Conservation (phyloP, 2,113 vertebrate genomes). For the Phalacrocorax aristotelis region DNA sequence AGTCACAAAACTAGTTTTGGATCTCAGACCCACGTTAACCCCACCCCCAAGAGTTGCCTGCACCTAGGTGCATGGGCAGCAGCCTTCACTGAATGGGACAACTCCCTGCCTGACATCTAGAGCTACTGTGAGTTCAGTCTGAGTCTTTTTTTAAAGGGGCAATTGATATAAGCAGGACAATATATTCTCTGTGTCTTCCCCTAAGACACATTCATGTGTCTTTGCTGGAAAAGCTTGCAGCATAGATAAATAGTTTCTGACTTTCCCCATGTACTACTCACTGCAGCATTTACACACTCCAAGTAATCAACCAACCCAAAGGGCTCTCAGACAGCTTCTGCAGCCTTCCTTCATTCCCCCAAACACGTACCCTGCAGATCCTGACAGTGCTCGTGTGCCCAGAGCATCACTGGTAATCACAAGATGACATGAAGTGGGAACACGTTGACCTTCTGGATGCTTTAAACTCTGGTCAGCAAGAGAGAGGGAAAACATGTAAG, state of each 20-base stretch:
- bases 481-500: neutral
- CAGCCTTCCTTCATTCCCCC: neutral
- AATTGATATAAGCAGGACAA: neutral
- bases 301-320: neutral
- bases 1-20: neutral
- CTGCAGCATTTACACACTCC: neutral
- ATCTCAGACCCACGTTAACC: neutral
- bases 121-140: neutral
- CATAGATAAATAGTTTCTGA: neutral
- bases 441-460: neutral
- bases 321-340: neutral
- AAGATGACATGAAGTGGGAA: accelerated
- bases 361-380: neutral
- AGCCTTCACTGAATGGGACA: neutral
- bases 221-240: neutral
- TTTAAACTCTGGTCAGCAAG: neutral
- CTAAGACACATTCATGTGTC: neutral
- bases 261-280: neutral
- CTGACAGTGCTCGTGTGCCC: neutral
- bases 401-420: neutral
- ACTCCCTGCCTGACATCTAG: neutral
- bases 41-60: neutral
- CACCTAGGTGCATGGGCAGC: accelerated
- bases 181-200: neutral
- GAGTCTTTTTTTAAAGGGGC: neutral